Evolutionary conservation across 2,113 vertebrate genomes (phyloP).

Genomic region (Prochilodus magdalenae): DNA sequence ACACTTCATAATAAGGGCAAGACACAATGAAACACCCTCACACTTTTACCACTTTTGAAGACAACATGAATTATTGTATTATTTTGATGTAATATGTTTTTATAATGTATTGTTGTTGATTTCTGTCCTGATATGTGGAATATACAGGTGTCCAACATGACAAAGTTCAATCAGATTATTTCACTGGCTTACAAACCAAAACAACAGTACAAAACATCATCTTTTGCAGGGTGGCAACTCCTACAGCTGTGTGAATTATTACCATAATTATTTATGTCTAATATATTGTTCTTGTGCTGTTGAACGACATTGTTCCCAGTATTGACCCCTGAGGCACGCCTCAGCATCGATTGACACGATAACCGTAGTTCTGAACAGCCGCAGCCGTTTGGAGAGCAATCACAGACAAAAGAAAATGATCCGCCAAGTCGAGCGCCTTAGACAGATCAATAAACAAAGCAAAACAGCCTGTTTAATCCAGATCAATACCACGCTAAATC

Average conservation of each 20-base stretch:
- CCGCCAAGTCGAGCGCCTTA: not conserved
- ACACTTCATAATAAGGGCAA: too few relatives aligned
- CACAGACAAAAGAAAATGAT: not conserved
- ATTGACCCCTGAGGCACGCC: not conserved
- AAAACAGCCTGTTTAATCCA: not conserved
- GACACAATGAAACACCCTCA: too few relatives aligned
- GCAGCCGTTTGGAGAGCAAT: not conserved
- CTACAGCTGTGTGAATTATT: not conserved
- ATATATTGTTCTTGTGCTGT: not conserved
- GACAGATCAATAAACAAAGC: slow-evolving; percentile 12
- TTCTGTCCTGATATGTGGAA: too few relatives aligned
- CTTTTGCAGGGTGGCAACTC: not conserved
- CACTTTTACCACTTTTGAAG: too few relatives aligned
- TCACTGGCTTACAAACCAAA: too few relatives aligned
- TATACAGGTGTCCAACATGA: too few relatives aligned
- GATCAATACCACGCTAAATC: not conserved
- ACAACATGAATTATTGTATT: too few relatives aligned
- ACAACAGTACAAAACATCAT: too few relatives aligned
- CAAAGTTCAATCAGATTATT: too few relatives aligned
- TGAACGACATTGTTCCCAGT: slow-evolving; percentile 6
- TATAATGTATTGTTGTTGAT: too few relatives aligned
- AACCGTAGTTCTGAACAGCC: not conserved
- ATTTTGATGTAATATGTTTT: too few relatives aligned
- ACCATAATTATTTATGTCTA: not conserved
- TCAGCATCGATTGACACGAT: not conserved